Evolutionary conservation across 2,113 vertebrate genomes (phyloP).

Genomic region (Sinocyclocheilus grahami): DNA sequence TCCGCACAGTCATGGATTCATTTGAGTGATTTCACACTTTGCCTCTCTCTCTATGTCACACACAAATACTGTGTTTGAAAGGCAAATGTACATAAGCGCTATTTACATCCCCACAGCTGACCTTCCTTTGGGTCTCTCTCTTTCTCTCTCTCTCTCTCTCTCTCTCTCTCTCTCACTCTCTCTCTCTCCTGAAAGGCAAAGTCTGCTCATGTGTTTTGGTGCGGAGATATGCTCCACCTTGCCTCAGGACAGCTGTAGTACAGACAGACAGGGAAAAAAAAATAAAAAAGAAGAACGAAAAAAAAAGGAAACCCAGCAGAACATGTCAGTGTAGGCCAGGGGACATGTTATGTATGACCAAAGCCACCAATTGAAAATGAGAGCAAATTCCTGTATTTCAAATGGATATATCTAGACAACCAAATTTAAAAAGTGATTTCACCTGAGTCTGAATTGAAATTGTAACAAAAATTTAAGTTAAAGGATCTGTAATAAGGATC

Average conservation of each 20-base stretch:
- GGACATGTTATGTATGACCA: neutral
- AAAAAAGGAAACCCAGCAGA: neutral
- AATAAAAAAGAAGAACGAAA: neutral
- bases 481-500: too few relatives aligned
- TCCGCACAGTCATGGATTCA: neutral
- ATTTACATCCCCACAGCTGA: neutral
- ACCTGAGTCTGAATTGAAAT: too few relatives aligned
- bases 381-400: neutral
- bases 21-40: neutral
- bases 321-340: neutral
- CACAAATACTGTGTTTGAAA: constrained; percentile 19
- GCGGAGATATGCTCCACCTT: constrained; percentile 13
- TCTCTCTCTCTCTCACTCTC: neutral
- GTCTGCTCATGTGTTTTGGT: constrained; percentile 23
- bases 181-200: constrained; percentile 28
- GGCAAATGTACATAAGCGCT: neutral
- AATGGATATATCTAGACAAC: neutral
- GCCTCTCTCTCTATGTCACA: neutral
- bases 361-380: neutral
- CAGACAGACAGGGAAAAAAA: constrained; percentile 15
- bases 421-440: neutral
- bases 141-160: neutral
- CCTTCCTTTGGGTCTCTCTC: constrained; percentile 19
- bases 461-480: too few relatives aligned
- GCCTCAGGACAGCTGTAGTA: constrained; percentile 25